Percentiles rank a stretch among this genome's conserved stretches.
Conservation (phyloP, 2,113 vertebrate genomes). For the Montifringilla adamsi region DNA sequence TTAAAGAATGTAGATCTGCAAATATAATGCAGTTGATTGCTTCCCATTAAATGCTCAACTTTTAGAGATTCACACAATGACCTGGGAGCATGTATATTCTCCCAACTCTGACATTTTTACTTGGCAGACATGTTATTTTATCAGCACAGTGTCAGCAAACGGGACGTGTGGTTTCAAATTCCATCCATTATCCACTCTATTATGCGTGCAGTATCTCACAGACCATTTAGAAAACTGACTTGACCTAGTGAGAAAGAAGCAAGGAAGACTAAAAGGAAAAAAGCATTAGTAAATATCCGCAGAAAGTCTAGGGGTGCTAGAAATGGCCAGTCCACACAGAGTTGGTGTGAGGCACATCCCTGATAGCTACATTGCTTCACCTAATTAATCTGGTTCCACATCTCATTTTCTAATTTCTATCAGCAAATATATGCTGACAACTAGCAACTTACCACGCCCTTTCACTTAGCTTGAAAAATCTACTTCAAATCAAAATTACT, state of each 20-base stretch:
- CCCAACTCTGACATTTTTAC: not conserved
- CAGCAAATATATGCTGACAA: not conserved
- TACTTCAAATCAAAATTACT: conserved; percentile 66
- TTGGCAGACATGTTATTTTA: conserved; percentile 35
- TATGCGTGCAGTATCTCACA: not conserved
- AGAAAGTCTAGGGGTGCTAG: not conserved
- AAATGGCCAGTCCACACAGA: not conserved
- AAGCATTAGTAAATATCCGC: not conserved
- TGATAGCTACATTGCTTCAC: not conserved
- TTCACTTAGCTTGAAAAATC: conserved; percentile 52
- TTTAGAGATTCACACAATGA: not conserved
- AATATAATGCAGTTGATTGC: not conserved
- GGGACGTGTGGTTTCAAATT: conserved; percentile 8
- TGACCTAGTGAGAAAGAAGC: not conserved
- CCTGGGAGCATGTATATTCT: not conserved
- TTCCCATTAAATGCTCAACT: not conserved
- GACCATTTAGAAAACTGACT: not conserved
- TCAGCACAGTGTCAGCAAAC: conserved; percentile 3
- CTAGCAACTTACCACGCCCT: conserved; percentile 26
- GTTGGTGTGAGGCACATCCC: not conserved
- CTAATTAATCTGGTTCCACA: conserved; percentile 32
- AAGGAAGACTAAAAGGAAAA: not conserved
- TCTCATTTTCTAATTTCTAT: conserved; percentile 37
- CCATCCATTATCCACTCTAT: not conserved
- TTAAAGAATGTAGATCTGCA: conserved; percentile 14